Evolutionary conservation across 2,797 vertebrate species (phyloP).

Genomic region (Danionella dracula): DNA sequence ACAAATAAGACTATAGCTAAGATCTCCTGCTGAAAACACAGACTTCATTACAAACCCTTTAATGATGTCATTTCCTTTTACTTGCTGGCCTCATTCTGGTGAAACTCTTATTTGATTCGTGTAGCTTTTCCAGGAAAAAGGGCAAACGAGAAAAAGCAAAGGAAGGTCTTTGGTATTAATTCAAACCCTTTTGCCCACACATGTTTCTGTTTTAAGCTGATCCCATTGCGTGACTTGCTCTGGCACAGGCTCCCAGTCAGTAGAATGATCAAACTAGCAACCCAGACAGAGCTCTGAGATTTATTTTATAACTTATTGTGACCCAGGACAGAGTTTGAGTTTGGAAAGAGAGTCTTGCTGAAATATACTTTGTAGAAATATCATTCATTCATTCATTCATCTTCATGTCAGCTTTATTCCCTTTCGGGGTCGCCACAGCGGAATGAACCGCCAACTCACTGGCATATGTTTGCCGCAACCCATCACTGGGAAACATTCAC

Average conservation of each 20-base stretch:
- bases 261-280: constrained; percentile 59
- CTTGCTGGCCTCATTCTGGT: constrained; percentile 52
- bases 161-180: constrained; percentile 62
- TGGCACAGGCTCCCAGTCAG: constrained; percentile 52
- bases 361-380: no score
- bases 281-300: constrained; percentile 55
- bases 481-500: no score
- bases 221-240: constrained; percentile 69
- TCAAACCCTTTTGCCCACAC: constrained; percentile 64
- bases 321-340: no score
- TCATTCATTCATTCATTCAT: no score
- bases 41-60: constrained; percentile 47
- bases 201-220: constrained; percentile 73
- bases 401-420: no score
- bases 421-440: no score
- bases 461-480: no score
- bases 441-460: no score
- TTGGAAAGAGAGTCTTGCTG: no score
- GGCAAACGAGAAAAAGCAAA: constrained; percentile 46
- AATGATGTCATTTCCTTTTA: constrained; percentile 64
- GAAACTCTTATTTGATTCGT: constrained; percentile 56
- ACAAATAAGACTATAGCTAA: constrained; percentile 27
- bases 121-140: constrained; percentile 34
- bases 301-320: constrained; percentile 48
- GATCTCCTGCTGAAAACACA: constrained; percentile 47